Evolutionary conservation across 2,888 invertebrate genomes (phyloP).

Genomic region (Leucophenga maculata): DNA sequence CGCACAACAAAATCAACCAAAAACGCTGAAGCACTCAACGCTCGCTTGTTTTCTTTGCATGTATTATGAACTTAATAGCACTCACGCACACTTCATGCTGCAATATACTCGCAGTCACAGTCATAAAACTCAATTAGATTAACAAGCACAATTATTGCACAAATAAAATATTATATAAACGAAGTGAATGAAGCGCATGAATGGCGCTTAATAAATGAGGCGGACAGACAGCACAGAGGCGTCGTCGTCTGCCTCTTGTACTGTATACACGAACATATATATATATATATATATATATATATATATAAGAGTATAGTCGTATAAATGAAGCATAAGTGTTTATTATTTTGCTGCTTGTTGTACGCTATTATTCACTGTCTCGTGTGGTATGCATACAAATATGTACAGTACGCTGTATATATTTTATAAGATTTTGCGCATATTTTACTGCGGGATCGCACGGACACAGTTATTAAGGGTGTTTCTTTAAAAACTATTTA

Average conservation of each 20-base stretch:
- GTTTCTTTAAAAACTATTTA: too few relatives aligned
- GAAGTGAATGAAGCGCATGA: background rate
- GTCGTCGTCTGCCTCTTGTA: background rate
- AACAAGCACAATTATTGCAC: slow-evolving; percentile 26
- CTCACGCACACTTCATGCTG: background rate
- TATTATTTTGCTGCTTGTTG: slow-evolving; percentile 6
- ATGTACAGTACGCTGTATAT: background rate
- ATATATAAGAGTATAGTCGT: background rate
- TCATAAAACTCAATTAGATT: slow-evolving; percentile 59
- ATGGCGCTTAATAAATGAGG: slow-evolving; percentile 20
- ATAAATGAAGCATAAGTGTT: background rate
- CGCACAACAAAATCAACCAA: slow-evolving; percentile 8
- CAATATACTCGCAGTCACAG: slow-evolving; percentile 46
- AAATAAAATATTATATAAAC: background rate
- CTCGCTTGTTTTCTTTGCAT: background rate
- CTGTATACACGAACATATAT: background rate
- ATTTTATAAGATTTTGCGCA: slow-evolving; percentile 4
- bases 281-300: background rate
- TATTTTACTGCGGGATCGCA: background rate
- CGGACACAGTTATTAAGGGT: background rate
- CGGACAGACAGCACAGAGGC: background rate
- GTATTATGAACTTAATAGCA: background rate
- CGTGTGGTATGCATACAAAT: background rate
- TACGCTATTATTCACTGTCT: slow-evolving; percentile 16
- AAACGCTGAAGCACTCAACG: background rate